These are phyloP conservation scores for cattle (Bos taurus) DNA, from an alignment of 2,113 vertebrate species.

Conservation along the genomic window ARS-UCD2.0 NW_020192292.1:9080001-9080500, in stretches of 20 bases:
- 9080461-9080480: constrained; percentile 41
- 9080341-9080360: constrained; percentile 5
- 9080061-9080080: not conserved
- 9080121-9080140: not conserved
- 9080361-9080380: constrained; percentile 49
- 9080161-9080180: constrained; percentile 37
- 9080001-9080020: constrained; percentile 24
- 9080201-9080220: not conserved
- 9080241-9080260: constrained; percentile 56
- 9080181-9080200: not conserved
- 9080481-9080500: not conserved
- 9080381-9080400: constrained; percentile 54
- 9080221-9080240: constrained; percentile 13
- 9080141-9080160: not conserved
- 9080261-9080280: constrained; percentile 41
- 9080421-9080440: constrained; percentile 22
- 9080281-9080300: constrained; percentile 33
- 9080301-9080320: constrained; percentile 42
- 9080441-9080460: constrained; percentile 39
- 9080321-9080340: constrained; percentile 48
- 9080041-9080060: not conserved
- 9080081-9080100: not conserved
- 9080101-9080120: constrained; percentile 18
- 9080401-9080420: constrained; percentile 45
- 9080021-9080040: constrained; percentile 22